Base-by-base conservation (phyloP, 1,140 invertebrate species). In the Brachionus rotundiformis region DNA sequence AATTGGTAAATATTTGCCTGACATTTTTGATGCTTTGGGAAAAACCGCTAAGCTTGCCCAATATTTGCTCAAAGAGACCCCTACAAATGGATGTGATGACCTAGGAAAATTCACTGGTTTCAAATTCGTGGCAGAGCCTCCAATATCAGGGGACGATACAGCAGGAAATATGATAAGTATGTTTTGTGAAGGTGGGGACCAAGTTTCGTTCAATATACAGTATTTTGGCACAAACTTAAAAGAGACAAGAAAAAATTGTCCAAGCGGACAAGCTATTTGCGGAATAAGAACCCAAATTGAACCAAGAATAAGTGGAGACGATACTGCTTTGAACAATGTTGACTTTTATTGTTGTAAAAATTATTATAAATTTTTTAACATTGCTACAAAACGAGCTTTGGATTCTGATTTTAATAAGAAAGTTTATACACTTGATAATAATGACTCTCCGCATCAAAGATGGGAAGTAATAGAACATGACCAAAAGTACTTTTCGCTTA, bases 401-500 rank as follows among this genome's bases (percentile, higher is more conserved):
- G 61, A 63, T 29, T 63, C 61, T 13, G 29, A 63, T 63, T 29
- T 13, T 29, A 33, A n/a, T 63, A 5, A 16, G 11, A 63, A 29
- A 8, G 61, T 63, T 63, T 63, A 31, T 63, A 63, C 61, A 31
- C 29, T 33, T 29, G 11, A 63, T 29, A 33, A 16, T 0, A 63
- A 63, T n/a, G 61, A 63, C 25, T 63, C 27, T 13, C 61, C 61
- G n/a, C 25, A 63, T 63, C 61, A 63, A 63, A 63, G 61, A 63
- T 63, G 61, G 61, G 29, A 63, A 10, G 0, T 63, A 13, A 63
- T 63, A 29, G 29, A 3, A 16, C 29, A 33, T 29, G 61, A 33
- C 10, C 25, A 63, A 1, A 63, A 63, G 29, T 31, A 29, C n/a
- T 63, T 63, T 63, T 63, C 61, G n/a, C 29, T 63, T 8, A 63